Evolutionary conservation across 2,113 vertebrate genomes (phyloP).

Genomic region (Strigops habroptila): DNA sequence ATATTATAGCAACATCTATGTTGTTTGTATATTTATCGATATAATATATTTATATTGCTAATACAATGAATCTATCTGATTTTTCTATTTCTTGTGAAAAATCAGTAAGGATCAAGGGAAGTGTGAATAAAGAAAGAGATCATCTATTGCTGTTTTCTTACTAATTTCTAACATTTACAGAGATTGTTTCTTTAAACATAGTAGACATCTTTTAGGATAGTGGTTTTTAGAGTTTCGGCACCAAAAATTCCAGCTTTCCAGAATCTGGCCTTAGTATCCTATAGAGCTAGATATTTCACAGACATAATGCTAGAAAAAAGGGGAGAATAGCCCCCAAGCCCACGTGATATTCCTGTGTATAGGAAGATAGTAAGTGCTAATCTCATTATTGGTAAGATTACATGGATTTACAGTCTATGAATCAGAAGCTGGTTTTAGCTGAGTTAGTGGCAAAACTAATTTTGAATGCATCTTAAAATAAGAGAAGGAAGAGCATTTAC

Average conservation of each 20-base stretch:
- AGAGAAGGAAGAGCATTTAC: conserved; percentile 6
- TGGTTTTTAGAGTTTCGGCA: neutral
- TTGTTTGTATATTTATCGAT: neutral
- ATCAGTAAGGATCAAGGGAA: neutral
- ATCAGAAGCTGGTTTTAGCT: neutral
- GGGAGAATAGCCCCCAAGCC: neutral
- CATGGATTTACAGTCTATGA: neutral
- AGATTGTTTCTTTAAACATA: neutral
- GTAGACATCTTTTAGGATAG: neutral
- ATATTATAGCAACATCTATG: neutral
- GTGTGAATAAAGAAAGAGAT: neutral
- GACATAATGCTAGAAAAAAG: neutral
- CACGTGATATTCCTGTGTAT: neutral
- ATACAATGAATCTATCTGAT: neutral
- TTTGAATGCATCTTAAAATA: neutral
- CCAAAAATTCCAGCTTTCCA: neutral
- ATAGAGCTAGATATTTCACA: neutral
- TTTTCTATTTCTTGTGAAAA: neutral
- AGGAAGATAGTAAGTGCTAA: neutral
- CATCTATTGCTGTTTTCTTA: neutral
- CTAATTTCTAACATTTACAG: neutral
- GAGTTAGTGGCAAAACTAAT: neutral
- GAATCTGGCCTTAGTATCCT: neutral
- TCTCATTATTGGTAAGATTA: neutral
- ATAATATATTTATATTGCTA: neutral